These are phyloP conservation scores for Keiferia lycopersicella DNA, from an alignment of 2,888 invertebrate genomes.

Conservation along the genomic window DNA sequence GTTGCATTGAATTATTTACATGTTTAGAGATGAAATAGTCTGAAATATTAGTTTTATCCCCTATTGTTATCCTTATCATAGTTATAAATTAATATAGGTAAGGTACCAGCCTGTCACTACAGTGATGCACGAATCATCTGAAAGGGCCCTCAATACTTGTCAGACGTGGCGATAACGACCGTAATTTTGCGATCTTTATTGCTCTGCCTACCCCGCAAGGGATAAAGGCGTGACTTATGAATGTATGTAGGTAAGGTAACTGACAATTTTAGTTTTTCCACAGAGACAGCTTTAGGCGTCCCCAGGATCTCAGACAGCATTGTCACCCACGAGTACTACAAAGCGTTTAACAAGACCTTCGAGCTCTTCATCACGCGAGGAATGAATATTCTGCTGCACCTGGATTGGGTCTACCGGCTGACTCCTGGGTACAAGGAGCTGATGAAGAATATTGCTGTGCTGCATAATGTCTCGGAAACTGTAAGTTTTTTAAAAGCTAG, in stretches of 20 bases:
- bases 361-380: constrained; percentile 50
- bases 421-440: constrained; percentile 48
- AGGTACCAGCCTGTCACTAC: too few species aligned
- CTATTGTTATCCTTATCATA: too few species aligned
- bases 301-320: constrained; percentile 49
- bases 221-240: too few species aligned
- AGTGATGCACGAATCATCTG: too few species aligned
- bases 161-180: too few species aligned
- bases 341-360: constrained; percentile 50
- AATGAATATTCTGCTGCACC: constrained; percentile 52
- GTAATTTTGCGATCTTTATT: too few species aligned
- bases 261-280: neutral
- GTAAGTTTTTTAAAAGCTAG: constrained; percentile 42
- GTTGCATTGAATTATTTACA: too few species aligned
- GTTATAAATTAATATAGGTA: too few species aligned
- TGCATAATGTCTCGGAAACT: constrained; percentile 57
- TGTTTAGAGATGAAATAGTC: too few species aligned
- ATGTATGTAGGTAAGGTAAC: neutral
- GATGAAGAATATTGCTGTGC: constrained; percentile 41
- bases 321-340: constrained; percentile 54
- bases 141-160: too few species aligned
- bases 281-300: constrained; percentile 63
- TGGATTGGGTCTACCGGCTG: constrained; percentile 51
- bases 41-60: too few species aligned
- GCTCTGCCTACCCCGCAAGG: too few species aligned